Conservation (phyloP, 2,888 invertebrate species). For the Noctua janthina region DNA sequence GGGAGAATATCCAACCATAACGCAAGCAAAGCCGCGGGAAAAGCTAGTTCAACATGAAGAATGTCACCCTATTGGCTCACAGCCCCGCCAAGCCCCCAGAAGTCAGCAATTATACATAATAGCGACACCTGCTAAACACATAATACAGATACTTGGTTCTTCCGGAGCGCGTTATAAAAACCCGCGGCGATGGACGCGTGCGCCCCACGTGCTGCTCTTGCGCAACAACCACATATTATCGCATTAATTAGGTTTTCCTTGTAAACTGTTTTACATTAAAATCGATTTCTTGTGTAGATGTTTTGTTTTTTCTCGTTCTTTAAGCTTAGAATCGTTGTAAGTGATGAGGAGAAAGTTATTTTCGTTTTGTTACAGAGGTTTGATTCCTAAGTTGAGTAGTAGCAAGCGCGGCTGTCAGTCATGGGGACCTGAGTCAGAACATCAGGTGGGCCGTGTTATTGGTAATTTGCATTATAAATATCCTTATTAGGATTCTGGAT, state of each 20-base stretch:
- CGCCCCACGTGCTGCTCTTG: slow-evolving; percentile 37
- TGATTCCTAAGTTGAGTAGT: neutral
- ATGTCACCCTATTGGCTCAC: slow-evolving; percentile 9
- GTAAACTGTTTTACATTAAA: slow-evolving; percentile 26
- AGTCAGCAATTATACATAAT: slow-evolving; percentile 14
- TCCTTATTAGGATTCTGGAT: neutral
- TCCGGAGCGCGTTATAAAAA: slow-evolving; percentile 36
- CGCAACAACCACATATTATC: slow-evolving; percentile 33
- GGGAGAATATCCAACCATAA: neutral
- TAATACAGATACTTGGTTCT: slow-evolving; percentile 30
- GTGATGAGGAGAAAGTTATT: neutral
- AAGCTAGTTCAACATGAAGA: neutral
- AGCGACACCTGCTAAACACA: slow-evolving; percentile 35
- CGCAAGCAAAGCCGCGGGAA: neutral
- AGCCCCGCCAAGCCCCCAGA: slow-evolving; percentile 27
- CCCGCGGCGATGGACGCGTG: slow-evolving; percentile 27
- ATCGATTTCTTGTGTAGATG: slow-evolving; percentile 1
- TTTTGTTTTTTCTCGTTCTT: slow-evolving; percentile 45
- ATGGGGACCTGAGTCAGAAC: neutral
- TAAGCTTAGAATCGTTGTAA: neutral
- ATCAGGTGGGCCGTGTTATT: neutral
- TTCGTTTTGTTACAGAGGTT: neutral
- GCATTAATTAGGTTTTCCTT: slow-evolving; percentile 49
- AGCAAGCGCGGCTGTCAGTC: neutral
- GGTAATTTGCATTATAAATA: neutral